A percentile compares a stretch with the other conserved stretches of the same genome.
phyloP scores from a whole-genome alignment of 2,888 invertebrate species.

The Rhagonycha fulva region DNA sequence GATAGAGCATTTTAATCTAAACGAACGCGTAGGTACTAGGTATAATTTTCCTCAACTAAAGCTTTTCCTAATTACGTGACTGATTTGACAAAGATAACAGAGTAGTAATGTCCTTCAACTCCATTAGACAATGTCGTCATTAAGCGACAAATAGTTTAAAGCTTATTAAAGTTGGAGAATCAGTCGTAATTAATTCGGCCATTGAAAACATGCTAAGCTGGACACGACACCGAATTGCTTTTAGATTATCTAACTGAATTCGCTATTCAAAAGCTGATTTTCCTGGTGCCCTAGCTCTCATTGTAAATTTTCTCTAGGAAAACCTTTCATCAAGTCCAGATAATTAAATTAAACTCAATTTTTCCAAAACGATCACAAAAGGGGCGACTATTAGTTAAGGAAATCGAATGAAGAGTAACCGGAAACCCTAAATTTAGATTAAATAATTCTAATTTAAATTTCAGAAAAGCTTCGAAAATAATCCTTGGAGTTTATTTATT shows the following conservation, averaged over 20 bases:
- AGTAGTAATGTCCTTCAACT: slow-evolving; percentile 2
- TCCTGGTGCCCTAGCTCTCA: not conserved
- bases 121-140: slow-evolving; percentile 25
- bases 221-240: slow-evolving; percentile 34
- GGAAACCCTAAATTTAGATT: slow-evolving; percentile 4
- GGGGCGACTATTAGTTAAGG: not conserved
- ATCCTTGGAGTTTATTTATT: slow-evolving; percentile 15
- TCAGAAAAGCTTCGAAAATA: slow-evolving; percentile 14
- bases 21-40: slow-evolving; percentile 2
- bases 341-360: not conserved
- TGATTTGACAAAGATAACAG: slow-evolving; percentile 21
- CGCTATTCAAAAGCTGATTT: slow-evolving; percentile 29
- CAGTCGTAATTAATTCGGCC: slow-evolving; percentile 28
- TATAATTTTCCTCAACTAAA: not conserved
- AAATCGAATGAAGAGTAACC: not conserved
- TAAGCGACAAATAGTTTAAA: slow-evolving; percentile 29
- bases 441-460: slow-evolving; percentile 10
- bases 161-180: slow-evolving; percentile 31
- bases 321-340: not conserved
- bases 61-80: slow-evolving; percentile 18
- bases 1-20: slow-evolving; percentile 21
- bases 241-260: slow-evolving; percentile 33
- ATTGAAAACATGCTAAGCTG: slow-evolving; percentile 34
- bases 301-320: not conserved
- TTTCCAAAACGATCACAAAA: not conserved